Evolutionary conservation across 1,140 invertebrate species (phyloP).

Genomic region (Cydia fagiglandana): DNA sequence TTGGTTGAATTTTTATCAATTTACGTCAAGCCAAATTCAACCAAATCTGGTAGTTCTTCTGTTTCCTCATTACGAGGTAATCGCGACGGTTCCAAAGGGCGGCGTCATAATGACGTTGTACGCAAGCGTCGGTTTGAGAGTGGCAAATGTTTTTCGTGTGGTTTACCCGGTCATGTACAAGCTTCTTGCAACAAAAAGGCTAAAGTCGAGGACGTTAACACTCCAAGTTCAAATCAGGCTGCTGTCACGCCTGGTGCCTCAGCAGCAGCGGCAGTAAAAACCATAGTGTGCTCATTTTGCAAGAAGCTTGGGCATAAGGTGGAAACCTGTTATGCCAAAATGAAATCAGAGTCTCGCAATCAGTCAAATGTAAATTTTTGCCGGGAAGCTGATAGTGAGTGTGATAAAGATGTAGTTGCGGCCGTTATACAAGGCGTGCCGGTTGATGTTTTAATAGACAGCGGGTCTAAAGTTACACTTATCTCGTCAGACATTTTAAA

Average conservation of each 20-base stretch:
- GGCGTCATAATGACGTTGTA: no score
- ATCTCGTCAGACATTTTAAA: constrained; percentile 38
- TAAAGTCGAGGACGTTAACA: no score
- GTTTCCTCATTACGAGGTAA: neutral
- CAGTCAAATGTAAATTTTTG: no score
- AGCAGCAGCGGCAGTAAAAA: constrained; percentile 14
- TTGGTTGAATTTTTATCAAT: constrained; percentile 33
- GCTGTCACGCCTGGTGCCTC: no score
- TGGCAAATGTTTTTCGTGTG: constrained; percentile 22
- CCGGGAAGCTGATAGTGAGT: no score
- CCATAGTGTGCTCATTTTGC: constrained; percentile 35
- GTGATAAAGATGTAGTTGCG: no score
- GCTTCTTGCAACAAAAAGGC: neutral
- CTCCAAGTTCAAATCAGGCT: no score
- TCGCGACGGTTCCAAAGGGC: neutral
- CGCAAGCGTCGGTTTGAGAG: no score
- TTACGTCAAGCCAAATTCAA: constrained; percentile 23
- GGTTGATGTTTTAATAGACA: constrained; percentile 43
- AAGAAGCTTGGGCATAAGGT: constrained; percentile 36
- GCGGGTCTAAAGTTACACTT: constrained; percentile 39
- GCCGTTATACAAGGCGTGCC: no score
- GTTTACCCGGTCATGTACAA: constrained; percentile 31
- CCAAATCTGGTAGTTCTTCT: neutral
- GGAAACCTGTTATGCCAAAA: neutral
- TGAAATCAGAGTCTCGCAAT: no score